Percentiles rank a stretch among this genome's conserved stretches.
Evolutionary conservation across 2,797 vertebrate genomes (phyloP).

Genomic region (Todus mexicanus): DNA sequence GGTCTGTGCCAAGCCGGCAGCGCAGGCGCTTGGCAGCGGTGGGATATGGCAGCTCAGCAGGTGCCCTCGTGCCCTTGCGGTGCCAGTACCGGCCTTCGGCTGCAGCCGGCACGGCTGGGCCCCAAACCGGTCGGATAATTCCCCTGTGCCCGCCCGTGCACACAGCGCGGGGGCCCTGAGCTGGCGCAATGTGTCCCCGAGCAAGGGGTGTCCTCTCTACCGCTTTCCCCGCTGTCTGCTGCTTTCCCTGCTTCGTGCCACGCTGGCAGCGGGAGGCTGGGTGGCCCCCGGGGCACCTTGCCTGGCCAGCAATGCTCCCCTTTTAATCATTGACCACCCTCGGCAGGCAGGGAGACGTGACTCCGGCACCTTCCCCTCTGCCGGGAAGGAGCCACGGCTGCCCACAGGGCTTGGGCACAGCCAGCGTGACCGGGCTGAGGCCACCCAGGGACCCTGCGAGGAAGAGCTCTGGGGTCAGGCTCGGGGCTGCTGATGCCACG

Average conservation of each 20-base stretch:
- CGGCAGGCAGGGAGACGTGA: background rate
- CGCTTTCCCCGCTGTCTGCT: too few relatives aligned
- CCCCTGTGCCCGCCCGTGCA: background rate
- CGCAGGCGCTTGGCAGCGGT: accelerated
- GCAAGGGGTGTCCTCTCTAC: background rate
- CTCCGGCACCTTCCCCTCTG: background rate
- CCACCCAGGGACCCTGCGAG: background rate
- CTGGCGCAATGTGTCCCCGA: accelerated
- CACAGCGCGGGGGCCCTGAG: accelerated
- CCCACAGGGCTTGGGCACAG: accelerated
- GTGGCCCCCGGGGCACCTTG: background rate
- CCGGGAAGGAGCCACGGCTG: background rate
- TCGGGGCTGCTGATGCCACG: background rate
- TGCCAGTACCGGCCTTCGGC: background rate
- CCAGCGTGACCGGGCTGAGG: too few relatives aligned
- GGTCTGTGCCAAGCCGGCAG: accelerated
- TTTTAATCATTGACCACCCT: background rate
- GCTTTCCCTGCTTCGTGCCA: background rate
- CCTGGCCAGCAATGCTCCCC: background rate
- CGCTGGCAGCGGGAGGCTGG: accelerated
- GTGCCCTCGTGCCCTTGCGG: accelerated
- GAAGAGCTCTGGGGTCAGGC: background rate
- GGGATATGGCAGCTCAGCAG: accelerated
- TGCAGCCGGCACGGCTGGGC: background rate
- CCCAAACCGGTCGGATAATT: background rate